These are phyloP conservation scores for Trogon melanurus DNA, from an alignment of 2,113 vertebrate species.

Conservation along the genomic window DNA sequence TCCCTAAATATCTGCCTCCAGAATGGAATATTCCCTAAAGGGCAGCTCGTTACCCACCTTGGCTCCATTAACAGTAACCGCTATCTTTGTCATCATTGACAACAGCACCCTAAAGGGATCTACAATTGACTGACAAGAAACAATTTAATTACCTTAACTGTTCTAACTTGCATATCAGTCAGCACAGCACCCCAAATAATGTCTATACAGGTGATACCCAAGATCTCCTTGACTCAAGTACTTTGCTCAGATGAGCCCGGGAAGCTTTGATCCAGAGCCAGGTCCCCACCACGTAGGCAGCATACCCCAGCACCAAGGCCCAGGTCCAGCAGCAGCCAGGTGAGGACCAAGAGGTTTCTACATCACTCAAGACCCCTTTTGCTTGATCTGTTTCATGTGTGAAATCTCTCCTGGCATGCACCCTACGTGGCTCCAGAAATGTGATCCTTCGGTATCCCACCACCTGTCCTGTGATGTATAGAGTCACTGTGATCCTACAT, in stretches of 20 bases:
- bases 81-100: neutral
- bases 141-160: neutral
- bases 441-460: neutral
- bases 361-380: neutral
- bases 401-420: neutral
- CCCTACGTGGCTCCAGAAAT: slow-evolving; percentile 9
- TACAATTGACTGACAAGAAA: slow-evolving; percentile 6
- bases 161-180: neutral
- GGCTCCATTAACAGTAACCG: neutral
- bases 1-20: neutral
- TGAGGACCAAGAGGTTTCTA: neutral
- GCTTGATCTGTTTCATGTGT: slow-evolving; percentile 11
- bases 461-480: neutral
- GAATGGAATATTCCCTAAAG: neutral
- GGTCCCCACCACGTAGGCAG: neutral
- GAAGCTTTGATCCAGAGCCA: neutral
- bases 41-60: neutral
- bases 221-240: neutral
- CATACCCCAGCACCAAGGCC: no score
- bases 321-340: neutral
- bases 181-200: neutral
- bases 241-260: neutral
- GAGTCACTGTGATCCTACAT: neutral
- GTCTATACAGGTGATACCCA: neutral
- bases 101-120: neutral